Evolutionary conservation across 1,140 invertebrate species (phyloP), one percentile per base, ranked within the genome.

Genomic region (Brachystomella parvula): DNA sequence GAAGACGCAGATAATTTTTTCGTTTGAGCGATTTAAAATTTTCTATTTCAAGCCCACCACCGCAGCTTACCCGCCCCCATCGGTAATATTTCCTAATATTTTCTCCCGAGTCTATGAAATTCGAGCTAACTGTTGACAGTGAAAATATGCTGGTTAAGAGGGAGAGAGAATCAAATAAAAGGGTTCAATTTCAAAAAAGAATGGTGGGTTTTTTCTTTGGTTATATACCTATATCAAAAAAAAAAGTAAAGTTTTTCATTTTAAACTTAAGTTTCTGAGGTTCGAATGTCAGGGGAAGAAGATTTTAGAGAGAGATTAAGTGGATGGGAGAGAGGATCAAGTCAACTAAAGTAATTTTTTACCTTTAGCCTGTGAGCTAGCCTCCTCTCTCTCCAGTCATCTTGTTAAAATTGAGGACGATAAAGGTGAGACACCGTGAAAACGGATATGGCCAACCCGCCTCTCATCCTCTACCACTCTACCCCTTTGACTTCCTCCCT

Each of bases 271-370:
- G n/a, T n/a, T n/a, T n/a, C n/a, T n/a, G n/a, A n/a, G n/a, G n/a
- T 19, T 53, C 49, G 24, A 24, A 53, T 53, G 49, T 53, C 49
- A 53, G 12, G n/a, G n/a, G n/a, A n/a, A 53, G 24, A 53, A 53
- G 49, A 53, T 53, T 53, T 53, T 26, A 24, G 24, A 24, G 24
- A 53, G 49, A 53, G 49, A 53, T 53, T 53, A 53, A 24, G 49
- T 24, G 3, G 21, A 15, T 15, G 9, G 12, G 3, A 6, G 12
- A 26, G 24, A 53, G 21, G 49, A 53, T 53, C 49, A 24, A 15
- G 49, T 53, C 49, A 53, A 53, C 49, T 15, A 53, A 53, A 53
- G n/a, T n/a, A n/a, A n/a, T n/a, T n/a, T n/a, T n/a, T n/a, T n/a
- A n/a, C n/a, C n/a, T n/a, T n/a, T n/a, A n/a, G n/a, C n/a, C n/a